Evolutionary conservation across 2,888 invertebrate species (phyloP), one percentile per base, ranked within the genome.

Genomic region (Euplexia lucipara): DNA sequence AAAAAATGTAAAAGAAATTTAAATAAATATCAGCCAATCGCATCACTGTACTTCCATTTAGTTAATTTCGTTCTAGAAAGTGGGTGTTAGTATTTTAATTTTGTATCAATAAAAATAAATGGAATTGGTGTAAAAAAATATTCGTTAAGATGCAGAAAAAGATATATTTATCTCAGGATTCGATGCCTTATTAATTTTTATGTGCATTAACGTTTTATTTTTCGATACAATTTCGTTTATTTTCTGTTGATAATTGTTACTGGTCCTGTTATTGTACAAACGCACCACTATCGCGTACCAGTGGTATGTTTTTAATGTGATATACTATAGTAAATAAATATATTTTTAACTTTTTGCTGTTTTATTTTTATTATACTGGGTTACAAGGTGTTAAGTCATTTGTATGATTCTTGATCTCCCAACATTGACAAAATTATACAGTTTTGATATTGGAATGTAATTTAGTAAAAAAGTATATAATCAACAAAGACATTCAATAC

Each of bases 281-380:
- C 44, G 35, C 44, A 39, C 37, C 12, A 26, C 35, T 10, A 30
- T 34, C n/a, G 61, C 53, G 66, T 39, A 53, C 67, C 71, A 59
- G 45, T 59, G 65, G 72, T 77, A 76, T 26, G 26, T 26, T 26
- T 66, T 67, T 73, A 69, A 69, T 77, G 76, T 77, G 77, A 77
- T 77, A 77, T 70, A 77, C 35, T 56, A 52, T 75, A 49, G 56
- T 41, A 56, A 76, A 66, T 73, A 77, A 76, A 76, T 77, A 76
- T 76, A 76, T 73, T 71, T 70, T 71, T 48, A 70, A 44, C 35
- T 48, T 56, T 12, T 0, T 1, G 9, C 10, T 35, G 26, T 26
- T 26, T 26, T 5, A 26, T 26, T 26, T 26, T 26, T 26, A 26
- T 5, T 26, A 5, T 5, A 26, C n/a, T n/a, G n/a, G n/a, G n/a